Percentiles rank a stretch among this genome's conserved stretches.
These are phyloP conservation scores for Sandelia bainsii DNA, from an alignment of 2,797 vertebrate species.

Conservation along the genomic window DNA sequence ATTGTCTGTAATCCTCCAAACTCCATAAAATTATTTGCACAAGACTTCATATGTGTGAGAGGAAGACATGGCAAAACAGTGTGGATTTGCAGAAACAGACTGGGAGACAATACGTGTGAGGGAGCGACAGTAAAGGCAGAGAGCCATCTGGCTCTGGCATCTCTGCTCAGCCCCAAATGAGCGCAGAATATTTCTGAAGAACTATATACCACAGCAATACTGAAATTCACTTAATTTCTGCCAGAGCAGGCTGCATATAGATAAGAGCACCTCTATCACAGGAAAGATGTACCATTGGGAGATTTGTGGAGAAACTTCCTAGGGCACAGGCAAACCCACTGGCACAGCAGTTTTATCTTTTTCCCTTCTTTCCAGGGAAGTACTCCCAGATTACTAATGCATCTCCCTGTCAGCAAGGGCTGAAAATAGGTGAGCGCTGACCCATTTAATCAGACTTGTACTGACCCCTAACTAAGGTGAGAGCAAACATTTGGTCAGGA, in stretches of 20 bases:
- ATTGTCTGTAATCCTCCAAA: constrained; percentile 26
- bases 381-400: constrained; percentile 79
- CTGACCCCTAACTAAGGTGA: constrained; percentile 80
- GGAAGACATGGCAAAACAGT: constrained; percentile 2
- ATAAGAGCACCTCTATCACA: constrained; percentile 66
- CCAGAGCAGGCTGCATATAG: constrained; percentile 41
- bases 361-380: constrained; percentile 70
- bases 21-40: constrained; percentile 30
- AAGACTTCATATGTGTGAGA: constrained; percentile 28
- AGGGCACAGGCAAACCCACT: constrained; percentile 70
- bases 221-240: constrained; percentile 55
- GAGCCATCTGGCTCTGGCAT: constrained; percentile 71
- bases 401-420: constrained; percentile 80
- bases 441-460: constrained; percentile 80
- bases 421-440: constrained; percentile 82
- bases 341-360: constrained; percentile 77
- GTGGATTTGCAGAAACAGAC: constrained; percentile 33
- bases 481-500: constrained; percentile 74
- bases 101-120: constrained; percentile 46
- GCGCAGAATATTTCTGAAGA: constrained; percentile 43
- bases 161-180: constrained; percentile 44
- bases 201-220: constrained; percentile 37
- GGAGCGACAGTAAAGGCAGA: constrained; percentile 36
- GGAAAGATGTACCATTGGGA: constrained; percentile 60
- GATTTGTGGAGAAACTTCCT: constrained; percentile 64